Base-by-base conservation (phyloP, 2,888 invertebrate species). In the Rosalia funebris region DNA sequence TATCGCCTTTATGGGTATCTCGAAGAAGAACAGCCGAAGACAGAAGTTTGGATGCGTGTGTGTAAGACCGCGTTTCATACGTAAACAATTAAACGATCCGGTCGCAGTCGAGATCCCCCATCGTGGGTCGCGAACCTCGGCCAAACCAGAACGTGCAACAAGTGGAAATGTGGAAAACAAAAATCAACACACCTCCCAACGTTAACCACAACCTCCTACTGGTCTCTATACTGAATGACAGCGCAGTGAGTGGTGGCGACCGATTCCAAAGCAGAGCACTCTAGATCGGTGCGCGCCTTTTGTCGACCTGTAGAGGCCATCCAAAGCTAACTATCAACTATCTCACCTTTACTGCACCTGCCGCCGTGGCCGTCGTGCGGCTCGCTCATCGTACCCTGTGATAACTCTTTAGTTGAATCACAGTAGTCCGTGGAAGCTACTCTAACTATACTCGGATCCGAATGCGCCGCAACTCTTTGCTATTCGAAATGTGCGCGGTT, bases 251-350 rank as follows among this genome's bases (percentile, higher is more conserved):
- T 47, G 37, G 56, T 57, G 47, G 46, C 61, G 61, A 57, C 46
- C 48, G 56, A 53, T 53, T 42, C 53, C 53, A 66, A 70, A 66
- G 61, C 68, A 65, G 70, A 71, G 68, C 72, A 66, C 69, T 57
- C 66, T 62, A 68, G 61, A 64, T 64, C 61, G 59, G 59, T 54
- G 61, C 58, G 60, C 46, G 46, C 46, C 58, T 63, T 60, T 63
- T 54, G 53, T 54, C 69, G 70, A 70, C 70, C 70, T 57, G 66
- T 47, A 61, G 69, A 70, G 71, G 68, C 72, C 71, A 62, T 70
- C 68, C 69, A 60, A 62, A 65, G 62, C 65, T 68, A 62, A 68
- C 66, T 66, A 66, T 65, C 69, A 57, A 61, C 61, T 59, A 55
- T 64, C 56, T 63, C 61, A 58, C 63, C 60, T 59, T 48, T 39